phyloP scores from a whole-genome alignment of 2,113 vertebrate genomes.

The Marcusenius ussheri region DNA sequence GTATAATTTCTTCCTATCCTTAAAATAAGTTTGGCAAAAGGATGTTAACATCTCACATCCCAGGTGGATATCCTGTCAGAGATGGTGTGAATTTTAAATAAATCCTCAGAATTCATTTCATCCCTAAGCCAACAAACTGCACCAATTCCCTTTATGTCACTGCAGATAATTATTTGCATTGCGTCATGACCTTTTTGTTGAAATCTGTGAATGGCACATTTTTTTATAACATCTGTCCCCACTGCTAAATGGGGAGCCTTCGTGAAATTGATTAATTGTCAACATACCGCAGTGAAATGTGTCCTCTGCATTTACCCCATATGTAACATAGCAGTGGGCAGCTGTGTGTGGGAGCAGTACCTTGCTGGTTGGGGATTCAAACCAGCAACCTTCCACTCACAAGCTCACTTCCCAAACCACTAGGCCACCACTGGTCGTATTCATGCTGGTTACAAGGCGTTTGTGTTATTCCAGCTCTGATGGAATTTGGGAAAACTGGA shows the following conservation, averaged over 20 bases:
- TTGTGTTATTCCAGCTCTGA: background rate
- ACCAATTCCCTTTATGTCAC: background rate
- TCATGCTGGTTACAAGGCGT: background rate
- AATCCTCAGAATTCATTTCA: background rate
- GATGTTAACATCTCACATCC: background rate
- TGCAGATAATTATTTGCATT: background rate
- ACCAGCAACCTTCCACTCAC: background rate
- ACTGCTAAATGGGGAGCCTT: background rate
- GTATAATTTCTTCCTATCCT: background rate
- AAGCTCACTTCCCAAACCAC: background rate
- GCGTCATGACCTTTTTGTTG: background rate
- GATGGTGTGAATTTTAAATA: background rate
- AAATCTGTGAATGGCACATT: background rate
- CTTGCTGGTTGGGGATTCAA: background rate
- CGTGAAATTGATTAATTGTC: background rate
- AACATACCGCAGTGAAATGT: background rate
- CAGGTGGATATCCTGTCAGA: background rate
- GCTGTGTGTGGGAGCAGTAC: background rate
- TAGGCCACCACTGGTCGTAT: background rate
- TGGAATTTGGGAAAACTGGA: background rate
- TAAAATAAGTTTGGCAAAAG: background rate
- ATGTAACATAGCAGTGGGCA: background rate
- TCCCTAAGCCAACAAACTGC: background rate
- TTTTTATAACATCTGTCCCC: background rate
- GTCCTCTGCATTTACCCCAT: background rate